phyloP scores from a whole-genome alignment of 2,888 invertebrate species.

The Caenorhabditis sp. region DNA sequence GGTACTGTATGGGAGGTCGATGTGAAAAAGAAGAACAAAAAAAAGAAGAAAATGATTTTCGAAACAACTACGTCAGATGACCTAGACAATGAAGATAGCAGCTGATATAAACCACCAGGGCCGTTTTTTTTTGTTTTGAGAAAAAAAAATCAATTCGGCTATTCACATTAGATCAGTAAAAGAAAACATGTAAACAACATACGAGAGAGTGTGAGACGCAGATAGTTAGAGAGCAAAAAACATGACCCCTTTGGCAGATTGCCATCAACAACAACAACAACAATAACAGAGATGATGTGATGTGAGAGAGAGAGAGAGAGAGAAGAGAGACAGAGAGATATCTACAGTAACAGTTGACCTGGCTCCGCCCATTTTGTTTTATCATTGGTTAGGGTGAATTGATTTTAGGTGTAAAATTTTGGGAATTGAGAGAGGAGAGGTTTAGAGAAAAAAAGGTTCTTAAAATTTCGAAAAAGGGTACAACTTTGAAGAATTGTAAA shows the following conservation, averaged over 20 bases:
- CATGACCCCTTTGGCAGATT: not conserved
- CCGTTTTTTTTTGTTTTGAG: slow-evolving; percentile 4
- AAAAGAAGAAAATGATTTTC: slow-evolving; percentile 4
- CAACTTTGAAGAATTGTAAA: too few species aligned
- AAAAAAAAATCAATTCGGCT: not conserved
- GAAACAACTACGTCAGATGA: slow-evolving; percentile 4
- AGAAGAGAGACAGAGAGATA: not conserved
- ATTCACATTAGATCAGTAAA: too few species aligned
- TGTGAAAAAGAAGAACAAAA: slow-evolving; percentile 2
- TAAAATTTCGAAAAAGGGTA: too few species aligned
- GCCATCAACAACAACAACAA: slow-evolving; percentile 12
- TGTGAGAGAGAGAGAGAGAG: not conserved
- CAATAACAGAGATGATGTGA: not conserved
- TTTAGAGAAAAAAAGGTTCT: too few species aligned
- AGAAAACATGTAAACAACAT: not conserved
- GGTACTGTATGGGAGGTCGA: slow-evolving; percentile 7
- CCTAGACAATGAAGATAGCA: slow-evolving; percentile 14
- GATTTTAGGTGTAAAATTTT: too few species aligned
- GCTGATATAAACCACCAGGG: not conserved
- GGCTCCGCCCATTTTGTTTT: too few species aligned
- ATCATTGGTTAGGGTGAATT: too few species aligned
- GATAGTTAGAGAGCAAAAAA: not conserved
- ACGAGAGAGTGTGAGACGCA: not conserved
- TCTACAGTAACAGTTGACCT: not conserved
- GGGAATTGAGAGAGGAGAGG: too few species aligned